Evolutionary conservation across 2,797 vertebrate species (phyloP), one percentile per base, ranked within the genome.

Genomic region (Sebastes miniatus): DNA sequence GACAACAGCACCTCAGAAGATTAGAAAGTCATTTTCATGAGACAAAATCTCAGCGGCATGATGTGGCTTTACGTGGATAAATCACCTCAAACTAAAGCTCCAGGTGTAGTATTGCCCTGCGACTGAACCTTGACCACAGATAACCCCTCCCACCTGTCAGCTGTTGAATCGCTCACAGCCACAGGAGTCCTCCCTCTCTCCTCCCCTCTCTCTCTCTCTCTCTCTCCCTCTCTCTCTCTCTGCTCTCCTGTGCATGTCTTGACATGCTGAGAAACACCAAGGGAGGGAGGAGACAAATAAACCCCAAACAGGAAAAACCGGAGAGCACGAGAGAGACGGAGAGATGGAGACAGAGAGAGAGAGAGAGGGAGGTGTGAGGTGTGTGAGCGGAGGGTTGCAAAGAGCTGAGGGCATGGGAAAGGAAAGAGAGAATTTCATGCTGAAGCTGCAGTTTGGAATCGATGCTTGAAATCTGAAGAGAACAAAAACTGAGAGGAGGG

Each of bases 121-220:
- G 34, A 64, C 72, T 92, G 93, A 95, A 94, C 94, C 93, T 93
- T 92, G 91, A 95, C 92, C 93, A 74, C 85, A 90, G 84, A 86
- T 87, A 89, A 90, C 79, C 76, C 86, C 81, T 87, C 88, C 93
- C 85, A 79, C 83, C 78, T 85, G 75, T 84, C 76, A 86, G 59
- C 76, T 73, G 84, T 59, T 59, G 56, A 78, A 73, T 70, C 4
- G 8, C 76, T 88, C 77, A 58, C 22, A 34, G 78, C 69, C 69
- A 61, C 69, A 63, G 0, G 25, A 75, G 63, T 62, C 57, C 80
- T 79, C 73, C 76, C 76, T 69, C 75, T 73, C 69, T 66, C 65
- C 69, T 32, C 74, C 64, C 74, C 57, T 29, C 61, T 25, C 62
- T 25, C 56, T 27, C 54, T 54, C 64, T 66, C 69, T 63, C 70